Base-by-base conservation (phyloP, 35 echinoderm and acorn worm genomes). In the Eucidaris tribuloides region DNA sequence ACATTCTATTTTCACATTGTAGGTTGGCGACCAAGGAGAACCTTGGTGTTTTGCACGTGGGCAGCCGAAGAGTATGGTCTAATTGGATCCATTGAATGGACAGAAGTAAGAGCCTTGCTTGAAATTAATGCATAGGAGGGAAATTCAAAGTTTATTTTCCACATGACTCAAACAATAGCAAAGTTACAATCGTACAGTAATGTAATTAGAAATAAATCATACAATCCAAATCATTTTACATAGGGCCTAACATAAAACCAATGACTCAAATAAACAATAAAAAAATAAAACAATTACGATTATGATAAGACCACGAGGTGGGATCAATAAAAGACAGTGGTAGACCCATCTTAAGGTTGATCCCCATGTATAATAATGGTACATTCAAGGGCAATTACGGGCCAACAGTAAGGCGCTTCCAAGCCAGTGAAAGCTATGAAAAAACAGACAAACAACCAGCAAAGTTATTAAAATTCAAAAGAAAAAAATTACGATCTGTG, bases 41-140 rank as follows among this genome's bases (percentile, higher is more conserved):
- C 88, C 2, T 45, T 90, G 3, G 56, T 90, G 20, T 90, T 90
- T 64, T 82, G 80, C 19, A 84, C 81, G 11, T 90, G 77, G 58
- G 88, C 81, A 79, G 68, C 88, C 19, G 88, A 90, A 63, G 88
- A 90, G 50, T 90, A 84, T 62, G 70, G 63, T 28, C 41, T 90
- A 7, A 84, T 82, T 15, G 88, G 88, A 32, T 90, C 88, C 58
- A 58, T 79, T 20, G 88, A 90, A 78, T 90, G 82, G 80, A 84
- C 81, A 66, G 88, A 90, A 68, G 88, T 90, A 90, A 78, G 1
- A 15, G 6, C 37, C 7, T 25, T 22, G 30, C 44, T 74, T 68
- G 28, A 36, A 19, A 4, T 30, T 1, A 54, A 17, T 54, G 13
- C 48, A 54, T 17, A 54, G 0, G 13, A 17, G n/a, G n/a, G n/a